Evolutionary conservation across 2,888 invertebrate genomes (phyloP).

Genomic region (Hemistola chrysoprasaria): DNA sequence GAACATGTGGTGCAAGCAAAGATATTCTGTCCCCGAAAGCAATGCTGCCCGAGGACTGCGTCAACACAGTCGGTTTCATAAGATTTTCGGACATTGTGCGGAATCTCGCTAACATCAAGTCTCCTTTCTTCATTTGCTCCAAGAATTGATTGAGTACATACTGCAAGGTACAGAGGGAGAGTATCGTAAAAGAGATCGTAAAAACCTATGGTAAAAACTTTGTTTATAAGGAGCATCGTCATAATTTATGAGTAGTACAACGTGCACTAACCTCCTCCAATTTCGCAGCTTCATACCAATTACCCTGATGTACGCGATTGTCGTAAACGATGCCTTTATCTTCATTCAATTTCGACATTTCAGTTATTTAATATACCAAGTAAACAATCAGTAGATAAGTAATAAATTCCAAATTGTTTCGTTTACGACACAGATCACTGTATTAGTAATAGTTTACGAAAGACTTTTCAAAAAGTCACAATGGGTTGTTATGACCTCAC

Average conservation of each 20-base stretch:
- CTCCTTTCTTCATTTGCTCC: conserved; percentile 70
- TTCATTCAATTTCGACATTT: conserved; percentile 47
- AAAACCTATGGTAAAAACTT: conserved; percentile 17
- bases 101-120: conserved; percentile 65
- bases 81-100: conserved; percentile 70
- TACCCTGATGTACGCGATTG: conserved; percentile 66
- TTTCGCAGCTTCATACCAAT: conserved; percentile 72
- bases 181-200: conserved; percentile 12
- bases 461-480: not conserved
- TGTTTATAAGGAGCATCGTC: conserved; percentile 2
- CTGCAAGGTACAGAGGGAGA: conserved; percentile 36
- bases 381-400: too few species aligned
- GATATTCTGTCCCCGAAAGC: conserved; percentile 62
- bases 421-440: too few species aligned
- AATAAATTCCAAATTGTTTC: too few species aligned
- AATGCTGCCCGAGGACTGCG: conserved; percentile 59
- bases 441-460: not conserved
- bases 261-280: conserved; percentile 60
- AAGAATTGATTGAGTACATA: conserved; percentile 64
- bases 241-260: too few species aligned
- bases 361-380: conserved; percentile 6
- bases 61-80: conserved; percentile 54
- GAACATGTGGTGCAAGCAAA: conserved; percentile 63
- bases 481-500: too few species aligned
- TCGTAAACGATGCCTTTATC: conserved; percentile 68